Evolutionary conservation across 2,888 invertebrate genomes (phyloP).

Genomic region (Callyntrura sp.): DNA sequence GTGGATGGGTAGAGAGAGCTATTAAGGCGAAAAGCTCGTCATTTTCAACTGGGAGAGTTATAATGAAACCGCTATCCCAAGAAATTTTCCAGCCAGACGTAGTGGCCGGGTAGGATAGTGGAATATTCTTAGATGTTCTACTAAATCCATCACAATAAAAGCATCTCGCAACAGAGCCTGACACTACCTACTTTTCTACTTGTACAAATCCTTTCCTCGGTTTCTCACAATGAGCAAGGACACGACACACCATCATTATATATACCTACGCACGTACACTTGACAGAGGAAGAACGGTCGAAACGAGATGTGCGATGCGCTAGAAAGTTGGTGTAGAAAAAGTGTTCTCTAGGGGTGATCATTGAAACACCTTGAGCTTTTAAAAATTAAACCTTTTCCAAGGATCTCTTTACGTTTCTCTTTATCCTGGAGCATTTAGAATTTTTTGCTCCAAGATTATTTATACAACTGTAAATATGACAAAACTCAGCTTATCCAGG

Average conservation of each 20-base stretch:
- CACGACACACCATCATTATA: not conserved
- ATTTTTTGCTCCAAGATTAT: not conserved
- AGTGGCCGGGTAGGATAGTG: not conserved
- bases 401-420: not conserved
- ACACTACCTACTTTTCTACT: not conserved
- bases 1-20: not conserved
- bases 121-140: not conserved
- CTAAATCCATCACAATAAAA: constrained; percentile 42
- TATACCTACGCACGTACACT: no score
- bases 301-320: not conserved
- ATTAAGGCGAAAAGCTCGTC: not conserved
- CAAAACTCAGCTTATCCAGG: not conserved
- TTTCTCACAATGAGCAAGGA: not conserved
- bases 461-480: not conserved
- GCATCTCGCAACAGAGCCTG: not conserved
- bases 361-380: constrained; percentile 22
- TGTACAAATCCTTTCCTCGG: not conserved
- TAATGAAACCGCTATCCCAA: not conserved
- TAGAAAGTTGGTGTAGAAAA: not conserved
- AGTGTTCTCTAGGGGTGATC: not conserved
- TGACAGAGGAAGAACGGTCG: not conserved
- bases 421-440: constrained; percentile 2
- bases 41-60: constrained; percentile 36
- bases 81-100: constrained; percentile 1
- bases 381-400: constrained; percentile 25